Conservation (phyloP, 1,140 invertebrate species). For the Manduca sexta region DNA sequence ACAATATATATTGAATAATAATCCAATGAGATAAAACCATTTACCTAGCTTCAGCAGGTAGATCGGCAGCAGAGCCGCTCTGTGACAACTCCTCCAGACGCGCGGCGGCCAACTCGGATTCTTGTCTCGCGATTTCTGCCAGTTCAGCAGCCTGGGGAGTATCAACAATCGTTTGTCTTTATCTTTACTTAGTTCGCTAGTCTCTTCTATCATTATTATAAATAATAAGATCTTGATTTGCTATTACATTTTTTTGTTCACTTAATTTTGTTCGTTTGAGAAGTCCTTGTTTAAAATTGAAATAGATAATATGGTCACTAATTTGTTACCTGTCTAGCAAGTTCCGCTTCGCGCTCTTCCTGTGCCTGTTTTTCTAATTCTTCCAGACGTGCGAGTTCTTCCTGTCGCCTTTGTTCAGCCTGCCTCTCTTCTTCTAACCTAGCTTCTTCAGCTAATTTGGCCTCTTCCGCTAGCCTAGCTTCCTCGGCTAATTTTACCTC, state of each 20-base stretch:
- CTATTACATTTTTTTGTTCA: too few species aligned
- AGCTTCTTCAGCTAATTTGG: conserved; percentile 61
- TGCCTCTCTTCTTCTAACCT: conserved; percentile 71
- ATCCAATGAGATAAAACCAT: not conserved
- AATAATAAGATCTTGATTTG: too few species aligned
- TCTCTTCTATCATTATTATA: not conserved
- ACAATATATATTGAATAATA: too few species aligned
- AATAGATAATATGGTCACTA: too few species aligned
- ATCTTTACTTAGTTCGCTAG: not conserved
- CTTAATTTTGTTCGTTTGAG: too few species aligned
- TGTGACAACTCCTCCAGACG: conserved; percentile 75
- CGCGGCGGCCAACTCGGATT: conserved; percentile 74
- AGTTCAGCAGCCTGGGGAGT: conserved; percentile 73
- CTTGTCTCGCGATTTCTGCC: conserved; percentile 76
- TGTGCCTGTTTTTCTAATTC: conserved; percentile 74
- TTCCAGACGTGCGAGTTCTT: conserved; percentile 68
- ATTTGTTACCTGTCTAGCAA: conserved; percentile 75
- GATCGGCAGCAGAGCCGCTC: conserved; percentile 73
- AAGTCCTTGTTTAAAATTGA: too few species aligned
- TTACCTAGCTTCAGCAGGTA: conserved; percentile 57
- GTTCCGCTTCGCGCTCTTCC: conserved; percentile 75
- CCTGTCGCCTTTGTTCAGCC: conserved; percentile 75
- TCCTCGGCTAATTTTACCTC: conserved; percentile 70
- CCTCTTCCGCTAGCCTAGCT: conserved; percentile 72
- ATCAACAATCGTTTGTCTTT: not conserved